phyloP scores from a whole-genome alignment of 37 sponge, comb jelly and placozoan species.

The Oopsacas minuta region DNA sequence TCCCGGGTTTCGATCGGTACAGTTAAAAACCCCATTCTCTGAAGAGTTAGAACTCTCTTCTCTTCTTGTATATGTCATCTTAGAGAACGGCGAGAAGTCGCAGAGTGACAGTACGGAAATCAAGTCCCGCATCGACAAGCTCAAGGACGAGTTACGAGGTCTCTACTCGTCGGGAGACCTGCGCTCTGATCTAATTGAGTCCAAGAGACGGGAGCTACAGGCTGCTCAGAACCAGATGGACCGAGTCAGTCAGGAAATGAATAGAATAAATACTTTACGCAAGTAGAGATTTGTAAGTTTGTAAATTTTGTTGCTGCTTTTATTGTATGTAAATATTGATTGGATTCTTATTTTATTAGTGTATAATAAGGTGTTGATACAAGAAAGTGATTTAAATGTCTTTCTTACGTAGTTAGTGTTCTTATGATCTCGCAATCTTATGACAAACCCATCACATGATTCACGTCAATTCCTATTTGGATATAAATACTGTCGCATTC shows the following conservation, averaged over 20 bases:
- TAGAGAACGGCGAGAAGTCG: not conserved
- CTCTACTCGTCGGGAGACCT: not conserved
- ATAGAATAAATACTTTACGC: not conserved
- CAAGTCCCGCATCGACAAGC: not conserved
- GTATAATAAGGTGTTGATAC: too few species aligned
- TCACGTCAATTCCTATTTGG: too few species aligned
- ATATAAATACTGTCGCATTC: too few species aligned
- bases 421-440: not conserved
- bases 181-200: not conserved
- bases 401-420: not conserved
- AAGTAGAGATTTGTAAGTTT: not conserved
- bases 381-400: not conserved
- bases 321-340: not conserved
- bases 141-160: not conserved
- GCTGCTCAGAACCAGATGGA: not conserved
- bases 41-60: conserved; percentile 85
- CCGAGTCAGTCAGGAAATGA: not conserved
- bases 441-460: too few species aligned
- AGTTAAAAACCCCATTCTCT: conserved; percentile 54
- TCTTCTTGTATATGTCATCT: conserved; percentile 53
- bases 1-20: conserved; percentile 78
- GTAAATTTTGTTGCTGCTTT: not conserved
- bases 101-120: not conserved
- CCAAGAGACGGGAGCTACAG: not conserved
- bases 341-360: not conserved